Conservation (phyloP, 1,140 invertebrate genomes). For the Nomia melanderi region DNA sequence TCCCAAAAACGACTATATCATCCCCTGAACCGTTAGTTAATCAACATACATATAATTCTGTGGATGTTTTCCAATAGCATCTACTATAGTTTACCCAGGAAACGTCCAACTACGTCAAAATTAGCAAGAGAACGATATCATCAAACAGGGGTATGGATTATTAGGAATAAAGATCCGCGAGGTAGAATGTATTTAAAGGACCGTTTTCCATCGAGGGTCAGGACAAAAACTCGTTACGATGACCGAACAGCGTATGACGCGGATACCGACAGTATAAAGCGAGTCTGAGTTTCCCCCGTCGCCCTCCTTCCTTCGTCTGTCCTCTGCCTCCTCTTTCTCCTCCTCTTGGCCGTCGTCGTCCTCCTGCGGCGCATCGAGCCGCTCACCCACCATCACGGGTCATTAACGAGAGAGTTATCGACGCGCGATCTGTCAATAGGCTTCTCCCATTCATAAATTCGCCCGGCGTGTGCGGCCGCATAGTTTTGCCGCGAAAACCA, state of each 20-base stretch:
- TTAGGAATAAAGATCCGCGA: background rate
- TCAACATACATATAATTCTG: too few species aligned
- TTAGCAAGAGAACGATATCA: background rate
- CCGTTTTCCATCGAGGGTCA: slow-evolving; percentile 12
- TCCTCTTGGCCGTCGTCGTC: slow-evolving; percentile 22
- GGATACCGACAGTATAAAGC: slow-evolving; percentile 41
- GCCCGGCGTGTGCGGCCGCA: slow-evolving; percentile 61
- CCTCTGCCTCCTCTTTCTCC: slow-evolving; percentile 38
- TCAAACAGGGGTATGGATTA: background rate
- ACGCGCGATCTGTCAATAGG: slow-evolving; percentile 76
- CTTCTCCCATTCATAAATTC: slow-evolving; percentile 76
- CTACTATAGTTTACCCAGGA: background rate
- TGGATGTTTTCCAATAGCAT: too few species aligned
- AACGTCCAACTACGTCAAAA: background rate
- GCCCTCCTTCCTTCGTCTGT: slow-evolving; percentile 36
- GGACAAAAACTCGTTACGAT: slow-evolving; percentile 12
- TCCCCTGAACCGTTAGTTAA: too few species aligned
- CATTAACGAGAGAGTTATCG: slow-evolving; percentile 75
- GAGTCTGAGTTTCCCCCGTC: slow-evolving; percentile 59
- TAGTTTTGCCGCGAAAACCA: slow-evolving; percentile 73
- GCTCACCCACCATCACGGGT: slow-evolving; percentile 65
- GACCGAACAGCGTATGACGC: slow-evolving; percentile 22
- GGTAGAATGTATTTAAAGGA: background rate
- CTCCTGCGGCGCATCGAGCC: slow-evolving; percentile 48
- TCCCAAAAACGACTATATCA: too few species aligned